phyloP scores from a whole-genome alignment of 2,888 invertebrate genomes.

The Harmothoe impar region DNA sequence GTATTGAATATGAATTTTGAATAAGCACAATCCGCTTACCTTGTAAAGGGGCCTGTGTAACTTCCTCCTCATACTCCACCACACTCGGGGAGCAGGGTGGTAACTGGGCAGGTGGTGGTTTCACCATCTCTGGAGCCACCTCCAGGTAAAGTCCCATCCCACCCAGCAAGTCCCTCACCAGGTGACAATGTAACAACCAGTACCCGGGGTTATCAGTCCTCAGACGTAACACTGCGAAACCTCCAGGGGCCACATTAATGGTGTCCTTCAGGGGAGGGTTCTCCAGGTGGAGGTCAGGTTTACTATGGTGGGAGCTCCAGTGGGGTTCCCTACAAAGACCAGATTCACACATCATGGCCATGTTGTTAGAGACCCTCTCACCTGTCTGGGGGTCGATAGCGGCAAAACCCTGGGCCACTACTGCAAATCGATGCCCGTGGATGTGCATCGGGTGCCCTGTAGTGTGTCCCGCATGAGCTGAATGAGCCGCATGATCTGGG shows the following conservation, averaged over 20 bases:
- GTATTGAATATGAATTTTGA: too few species aligned
- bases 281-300: constrained; percentile 74
- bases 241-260: constrained; percentile 78
- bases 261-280: constrained; percentile 77
- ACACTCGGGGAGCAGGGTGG: background rate
- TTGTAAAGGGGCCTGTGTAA: too few species aligned
- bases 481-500: background rate
- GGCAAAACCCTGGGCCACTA: constrained; percentile 77
- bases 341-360: background rate
- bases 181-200: constrained; percentile 44
- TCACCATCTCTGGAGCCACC: constrained; percentile 31
- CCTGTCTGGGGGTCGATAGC: constrained; percentile 11
- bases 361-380: background rate
- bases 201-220: constrained; percentile 78
- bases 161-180: background rate
- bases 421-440: constrained; percentile 78
- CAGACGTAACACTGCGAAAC: constrained; percentile 77
- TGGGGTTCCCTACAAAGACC: background rate
- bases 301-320: constrained; percentile 69
- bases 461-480: background rate
- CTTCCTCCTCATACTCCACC: too few species aligned
- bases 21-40: too few species aligned
- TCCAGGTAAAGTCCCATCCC: constrained; percentile 22
- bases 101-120: background rate
- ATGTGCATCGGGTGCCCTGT: constrained; percentile 74